Evolutionary conservation across 2,797 vertebrate genomes (phyloP), one percentile per base, ranked within the genome.

Genomic region (Buphagus erythrorhynchus): DNA sequence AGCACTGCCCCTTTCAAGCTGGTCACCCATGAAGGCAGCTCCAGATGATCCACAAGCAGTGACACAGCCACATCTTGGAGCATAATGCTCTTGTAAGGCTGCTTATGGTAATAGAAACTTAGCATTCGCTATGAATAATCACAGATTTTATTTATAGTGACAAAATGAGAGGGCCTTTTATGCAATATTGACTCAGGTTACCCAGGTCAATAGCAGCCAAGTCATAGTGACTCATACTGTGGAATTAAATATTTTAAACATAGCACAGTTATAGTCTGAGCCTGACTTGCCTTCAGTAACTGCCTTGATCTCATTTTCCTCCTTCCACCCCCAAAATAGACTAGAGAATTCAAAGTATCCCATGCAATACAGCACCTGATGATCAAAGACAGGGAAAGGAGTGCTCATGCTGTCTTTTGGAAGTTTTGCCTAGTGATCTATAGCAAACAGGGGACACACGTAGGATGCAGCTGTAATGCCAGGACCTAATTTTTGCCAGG

Each of bases 201-300:
- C 78, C 80, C n/a, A 87, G 95, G 96, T 97, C 96, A 95, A 96
- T 95, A 95, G 90, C 94, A 96, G 89, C 91, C 94, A 86, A 94
- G 82, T 91, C 54, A 72, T 40, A 82, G 69, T 94, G 95, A 95
- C 86, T 93, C 95, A 96, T 81, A 43, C 66, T 76, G 83, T 79
- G 84, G 89, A 91, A 96, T 95, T 95, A 90, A 96, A 88, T 93
- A 96, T 94, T 96, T 97, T 91, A 96, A 95, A 90, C 81, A 71
- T 40, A 79, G 90, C 73, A 83, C 57, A 86, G 92, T 86, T 95
- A 90, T n/a, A 80, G 38, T 59, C 79, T 67, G 59, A 75, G 66
- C 48, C 72, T 72, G 46, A 38, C 79, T 93, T 88, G 38, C 80
- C 74, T 93, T 94, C 83, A 76, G 68, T 88, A 86, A 84, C 87